Conservation (phyloP, 2,888 invertebrate species). For the Heliothis peltigera region DNA sequence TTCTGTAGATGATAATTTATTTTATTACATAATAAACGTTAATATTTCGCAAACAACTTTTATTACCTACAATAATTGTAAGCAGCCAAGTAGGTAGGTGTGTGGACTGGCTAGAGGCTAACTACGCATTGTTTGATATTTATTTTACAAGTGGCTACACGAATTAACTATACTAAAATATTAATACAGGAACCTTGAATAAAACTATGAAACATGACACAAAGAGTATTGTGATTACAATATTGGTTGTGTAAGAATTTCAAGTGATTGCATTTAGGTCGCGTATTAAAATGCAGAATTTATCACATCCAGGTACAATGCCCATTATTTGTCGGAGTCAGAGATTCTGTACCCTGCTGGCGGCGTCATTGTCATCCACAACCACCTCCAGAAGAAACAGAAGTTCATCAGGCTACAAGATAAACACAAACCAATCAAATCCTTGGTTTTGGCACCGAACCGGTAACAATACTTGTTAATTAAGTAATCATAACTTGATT, state of each 20-base stretch:
- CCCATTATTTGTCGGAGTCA: constrained; percentile 92
- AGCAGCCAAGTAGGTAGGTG: background rate
- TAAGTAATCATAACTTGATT: background rate
- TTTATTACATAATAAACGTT: constrained; percentile 16
- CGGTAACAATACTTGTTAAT: constrained; percentile 88
- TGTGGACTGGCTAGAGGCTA: background rate
- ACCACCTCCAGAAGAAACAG: constrained; percentile 93
- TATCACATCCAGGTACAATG: constrained; percentile 90
- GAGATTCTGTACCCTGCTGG: constrained; percentile 95
- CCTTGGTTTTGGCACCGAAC: constrained; percentile 91
- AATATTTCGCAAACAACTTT: constrained; percentile 2
- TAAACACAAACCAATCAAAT: constrained; percentile 91
- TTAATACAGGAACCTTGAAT: constrained; percentile 15
- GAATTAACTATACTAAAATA: constrained; percentile 1
- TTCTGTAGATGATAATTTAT: constrained; percentile 17
- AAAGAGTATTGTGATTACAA: background rate
- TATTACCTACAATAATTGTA: background rate
- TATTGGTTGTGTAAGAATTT: background rate
- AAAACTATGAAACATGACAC: background rate
- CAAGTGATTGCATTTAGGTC: background rate
- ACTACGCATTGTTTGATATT: constrained; percentile 31
- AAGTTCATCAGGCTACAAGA: constrained; percentile 92
- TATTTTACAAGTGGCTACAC: background rate
- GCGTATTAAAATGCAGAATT: background rate
- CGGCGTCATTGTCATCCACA: constrained; percentile 93